Evolutionary conservation across 2,113 vertebrate species (phyloP).

Genomic region (Tragelaphus buxtoni): DNA sequence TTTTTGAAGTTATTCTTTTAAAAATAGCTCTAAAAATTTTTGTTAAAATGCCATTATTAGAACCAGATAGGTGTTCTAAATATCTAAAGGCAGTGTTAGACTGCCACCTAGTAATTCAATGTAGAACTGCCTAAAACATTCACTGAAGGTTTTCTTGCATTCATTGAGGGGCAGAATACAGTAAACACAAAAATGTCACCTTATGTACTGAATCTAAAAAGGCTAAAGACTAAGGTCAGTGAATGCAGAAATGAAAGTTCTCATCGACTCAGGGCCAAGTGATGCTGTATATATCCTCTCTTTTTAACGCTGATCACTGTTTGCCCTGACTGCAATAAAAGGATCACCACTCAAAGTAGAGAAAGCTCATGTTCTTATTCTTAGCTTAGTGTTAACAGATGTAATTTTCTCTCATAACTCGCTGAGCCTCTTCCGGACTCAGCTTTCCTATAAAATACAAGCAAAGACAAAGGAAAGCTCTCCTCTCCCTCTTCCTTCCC

Average conservation of each 20-base stretch:
- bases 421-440: background rate
- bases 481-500: accelerated
- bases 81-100: constrained; percentile 36
- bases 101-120: constrained; percentile 68
- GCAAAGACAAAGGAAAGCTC: background rate
- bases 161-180: background rate
- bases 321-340: background rate
- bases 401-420: background rate
- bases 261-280: background rate
- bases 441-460: background rate
- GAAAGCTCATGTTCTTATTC: background rate
- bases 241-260: constrained; percentile 18
- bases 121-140: background rate
- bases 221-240: constrained; percentile 51
- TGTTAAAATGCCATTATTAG: background rate
- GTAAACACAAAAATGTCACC: constrained; percentile 50
- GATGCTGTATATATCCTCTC: background rate
- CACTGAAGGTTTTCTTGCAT: background rate
- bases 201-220: constrained; percentile 56
- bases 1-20: background rate
- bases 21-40: background rate
- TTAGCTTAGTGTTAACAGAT: background rate
- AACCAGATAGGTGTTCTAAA: background rate
- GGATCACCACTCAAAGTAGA: background rate
- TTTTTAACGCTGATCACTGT: background rate